phyloP scores from a whole-genome alignment of 2,113 vertebrate species.

The Cynocephalus volans region DNA sequence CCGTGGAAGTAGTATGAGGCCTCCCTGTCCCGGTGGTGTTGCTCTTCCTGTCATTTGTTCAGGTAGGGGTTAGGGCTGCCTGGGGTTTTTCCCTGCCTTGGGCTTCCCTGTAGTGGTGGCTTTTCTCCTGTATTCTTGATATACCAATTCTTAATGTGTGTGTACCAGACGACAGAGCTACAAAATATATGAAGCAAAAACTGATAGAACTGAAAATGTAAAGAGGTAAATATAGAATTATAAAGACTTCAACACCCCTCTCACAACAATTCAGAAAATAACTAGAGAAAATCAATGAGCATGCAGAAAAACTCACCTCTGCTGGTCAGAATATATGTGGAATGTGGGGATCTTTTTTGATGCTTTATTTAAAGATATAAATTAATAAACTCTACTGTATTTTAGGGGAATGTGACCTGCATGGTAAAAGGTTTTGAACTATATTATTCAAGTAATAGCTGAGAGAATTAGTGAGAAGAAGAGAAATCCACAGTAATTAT shows the following conservation, averaged over 20 bases:
- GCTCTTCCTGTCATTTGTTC: too few relatives aligned
- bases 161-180: neutral
- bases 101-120: too few relatives aligned
- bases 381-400: neutral
- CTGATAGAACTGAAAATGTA: neutral
- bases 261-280: neutral
- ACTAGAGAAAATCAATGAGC: neutral
- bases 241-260: neutral
- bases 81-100: too few relatives aligned
- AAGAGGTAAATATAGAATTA: neutral
- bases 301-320: neutral
- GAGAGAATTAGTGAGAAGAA: neutral
- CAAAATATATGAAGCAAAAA: neutral
- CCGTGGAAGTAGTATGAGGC: too few relatives aligned
- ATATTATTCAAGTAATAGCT: neutral
- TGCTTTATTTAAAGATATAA: neutral
- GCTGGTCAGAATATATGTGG: neutral
- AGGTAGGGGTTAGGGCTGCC: too few relatives aligned
- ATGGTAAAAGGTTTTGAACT: neutral
- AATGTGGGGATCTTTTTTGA: neutral
- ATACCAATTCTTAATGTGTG: neutral
- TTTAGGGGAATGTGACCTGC: neutral
- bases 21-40: too few relatives aligned
- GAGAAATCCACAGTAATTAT: neutral
- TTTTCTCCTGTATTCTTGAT: too few relatives aligned